Percentiles rank a stretch among this genome's conserved stretches.
phyloP scores from a whole-genome alignment of 2,797 vertebrate genomes.

The Antennarius maculatus region DNA sequence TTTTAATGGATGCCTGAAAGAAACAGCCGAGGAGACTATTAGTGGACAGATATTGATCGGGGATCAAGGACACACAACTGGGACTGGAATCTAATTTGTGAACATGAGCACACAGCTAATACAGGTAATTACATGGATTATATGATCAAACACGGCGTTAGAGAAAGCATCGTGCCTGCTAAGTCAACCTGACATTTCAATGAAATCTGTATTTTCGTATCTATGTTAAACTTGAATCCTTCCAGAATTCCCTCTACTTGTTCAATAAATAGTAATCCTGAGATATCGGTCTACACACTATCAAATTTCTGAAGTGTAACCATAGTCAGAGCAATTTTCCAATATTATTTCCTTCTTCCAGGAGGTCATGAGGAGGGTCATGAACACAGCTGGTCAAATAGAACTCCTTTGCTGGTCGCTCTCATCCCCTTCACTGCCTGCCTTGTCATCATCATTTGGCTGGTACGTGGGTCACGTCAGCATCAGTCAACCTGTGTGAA shows the following conservation, averaged over 20 bases:
- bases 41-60: constrained; percentile 39
- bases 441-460: constrained; percentile 63
- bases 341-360: constrained; percentile 44
- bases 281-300: background rate
- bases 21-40: constrained; percentile 6
- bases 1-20: constrained; percentile 14
- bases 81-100: constrained; percentile 21
- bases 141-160: background rate
- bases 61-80: constrained; percentile 16
- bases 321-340: constrained; percentile 20
- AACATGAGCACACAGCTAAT: constrained; percentile 3
- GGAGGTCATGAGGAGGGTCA: constrained; percentile 59
- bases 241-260: background rate
- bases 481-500: too few species aligned
- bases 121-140: constrained; percentile 4
- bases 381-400: constrained; percentile 51
- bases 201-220: background rate
- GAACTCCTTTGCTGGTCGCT: constrained; percentile 62
- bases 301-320: constrained; percentile 37
- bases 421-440: constrained; percentile 68
- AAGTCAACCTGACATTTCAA: background rate
- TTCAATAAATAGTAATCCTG: constrained; percentile 12
- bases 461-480: constrained; percentile 46
- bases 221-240: background rate
- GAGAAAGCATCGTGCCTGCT: background rate